Conservation (phyloP, 1,140 invertebrate species). For the Drosophila biarmipes region DNA sequence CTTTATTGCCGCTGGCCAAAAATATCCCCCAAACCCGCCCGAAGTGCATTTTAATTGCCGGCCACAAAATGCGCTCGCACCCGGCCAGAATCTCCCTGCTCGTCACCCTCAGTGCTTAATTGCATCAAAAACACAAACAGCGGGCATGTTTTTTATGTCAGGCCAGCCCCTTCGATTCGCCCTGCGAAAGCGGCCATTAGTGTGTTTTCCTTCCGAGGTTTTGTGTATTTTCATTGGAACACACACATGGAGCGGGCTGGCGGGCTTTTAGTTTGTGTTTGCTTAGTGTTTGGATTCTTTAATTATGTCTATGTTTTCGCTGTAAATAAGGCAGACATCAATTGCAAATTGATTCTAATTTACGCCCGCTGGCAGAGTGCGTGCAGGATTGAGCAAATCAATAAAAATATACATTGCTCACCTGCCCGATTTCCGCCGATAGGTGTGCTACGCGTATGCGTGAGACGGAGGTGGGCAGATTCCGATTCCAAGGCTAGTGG, state of each 20-base stretch:
- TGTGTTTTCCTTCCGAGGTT: conserved; percentile 44
- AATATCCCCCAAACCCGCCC: conserved; percentile 25
- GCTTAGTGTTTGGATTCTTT: conserved; percentile 72
- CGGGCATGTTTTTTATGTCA: conserved; percentile 41
- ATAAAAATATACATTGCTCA: conserved; percentile 27
- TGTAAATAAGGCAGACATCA: conserved; percentile 73
- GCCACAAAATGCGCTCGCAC: conserved; percentile 19
- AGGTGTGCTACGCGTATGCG: conserved; percentile 2
- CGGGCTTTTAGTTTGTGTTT: conserved; percentile 49
- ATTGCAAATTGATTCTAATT: conserved; percentile 68
- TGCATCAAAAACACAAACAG: conserved; percentile 49
- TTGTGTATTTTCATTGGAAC: conserved; percentile 41
- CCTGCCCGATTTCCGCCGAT: not conserved
- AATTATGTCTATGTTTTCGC: conserved; percentile 56
- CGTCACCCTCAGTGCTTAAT: conserved; percentile 30
- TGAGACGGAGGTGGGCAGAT: conserved; percentile 3
- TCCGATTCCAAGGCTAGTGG: conserved; percentile 23
- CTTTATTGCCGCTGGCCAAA: conserved; percentile 24
- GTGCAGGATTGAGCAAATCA: conserved; percentile 19
- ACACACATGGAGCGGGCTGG: conserved; percentile 11
- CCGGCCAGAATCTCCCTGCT: conserved; percentile 7
- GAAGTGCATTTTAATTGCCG: conserved; percentile 46
- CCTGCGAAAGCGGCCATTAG: conserved; percentile 35
- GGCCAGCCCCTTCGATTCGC: conserved; percentile 3
- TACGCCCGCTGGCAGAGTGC: conserved; percentile 38